Conservation (phyloP, 2,888 invertebrate genomes). For the Penaeus monodon region DNA sequence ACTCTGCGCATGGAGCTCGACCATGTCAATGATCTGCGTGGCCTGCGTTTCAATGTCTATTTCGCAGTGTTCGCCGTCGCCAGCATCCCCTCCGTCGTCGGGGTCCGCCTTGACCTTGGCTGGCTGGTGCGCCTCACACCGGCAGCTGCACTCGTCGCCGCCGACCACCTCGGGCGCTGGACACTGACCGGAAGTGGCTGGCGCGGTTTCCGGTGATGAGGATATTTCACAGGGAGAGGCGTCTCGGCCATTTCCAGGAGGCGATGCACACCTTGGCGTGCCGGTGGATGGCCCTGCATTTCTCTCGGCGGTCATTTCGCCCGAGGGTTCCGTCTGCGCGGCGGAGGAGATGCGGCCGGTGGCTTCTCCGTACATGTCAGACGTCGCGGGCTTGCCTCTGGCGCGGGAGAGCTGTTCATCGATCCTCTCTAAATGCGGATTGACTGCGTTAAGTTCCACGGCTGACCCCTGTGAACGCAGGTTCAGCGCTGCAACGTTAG, state of each 20-base stretch:
- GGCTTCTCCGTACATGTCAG: too few relatives aligned
- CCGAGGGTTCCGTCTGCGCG: too few relatives aligned
- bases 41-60: slow-evolving; percentile 43
- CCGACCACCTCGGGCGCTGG: not conserved
- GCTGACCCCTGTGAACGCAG: too few relatives aligned
- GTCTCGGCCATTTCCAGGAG: too few relatives aligned
- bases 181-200: not conserved
- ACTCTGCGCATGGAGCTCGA: slow-evolving; percentile 47
- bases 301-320: too few relatives aligned
- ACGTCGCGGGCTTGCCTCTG: too few relatives aligned
- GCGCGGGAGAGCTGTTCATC: too few relatives aligned
- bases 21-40: slow-evolving; percentile 48
- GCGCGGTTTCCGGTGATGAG: not conserved
- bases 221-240: slow-evolving; percentile 1
- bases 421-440: too few relatives aligned
- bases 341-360: too few relatives aligned
- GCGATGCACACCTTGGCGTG: too few relatives aligned
- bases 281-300: too few relatives aligned
- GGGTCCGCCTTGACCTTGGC: not conserved
- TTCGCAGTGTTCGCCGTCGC: slow-evolving; percentile 29
- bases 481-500: not conserved
- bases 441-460: too few relatives aligned
- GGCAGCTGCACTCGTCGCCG: slow-evolving; percentile 18
- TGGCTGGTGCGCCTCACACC: slow-evolving; percentile 13
- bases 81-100: slow-evolving; percentile 10